These are phyloP conservation scores for Melanaphis sacchari DNA, from an alignment of 1,140 invertebrate species.

Conservation along the genomic window DNA sequence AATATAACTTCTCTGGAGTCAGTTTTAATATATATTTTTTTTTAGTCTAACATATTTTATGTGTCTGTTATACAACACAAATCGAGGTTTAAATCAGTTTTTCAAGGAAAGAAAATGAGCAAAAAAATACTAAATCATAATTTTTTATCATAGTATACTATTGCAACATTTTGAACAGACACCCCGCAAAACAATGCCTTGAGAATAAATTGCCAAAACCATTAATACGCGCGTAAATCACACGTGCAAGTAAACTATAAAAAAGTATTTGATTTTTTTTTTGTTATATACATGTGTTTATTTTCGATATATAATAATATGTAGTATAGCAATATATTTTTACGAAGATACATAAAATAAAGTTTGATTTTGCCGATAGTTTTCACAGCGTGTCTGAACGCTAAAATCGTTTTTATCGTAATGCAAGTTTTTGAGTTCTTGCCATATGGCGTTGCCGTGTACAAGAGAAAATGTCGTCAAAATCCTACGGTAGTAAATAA, in stretches of 20 bases:
- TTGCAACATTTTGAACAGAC: background rate
- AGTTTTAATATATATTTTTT: constrained; percentile 9
- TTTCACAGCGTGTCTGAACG: background rate
- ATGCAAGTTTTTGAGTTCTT: background rate
- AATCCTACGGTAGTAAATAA: background rate
- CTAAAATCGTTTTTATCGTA: constrained; percentile 16
- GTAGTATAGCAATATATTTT: background rate
- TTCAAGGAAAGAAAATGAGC: background rate
- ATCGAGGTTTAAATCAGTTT: constrained; percentile 23
- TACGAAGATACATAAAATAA: background rate
- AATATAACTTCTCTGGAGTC: background rate
- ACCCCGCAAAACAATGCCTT: background rate
- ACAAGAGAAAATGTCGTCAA: constrained; percentile 1
- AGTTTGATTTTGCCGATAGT: background rate
- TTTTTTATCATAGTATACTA: background rate
- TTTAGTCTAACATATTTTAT: background rate
- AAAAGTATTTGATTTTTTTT: background rate
- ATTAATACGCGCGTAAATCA: constrained; percentile 1
- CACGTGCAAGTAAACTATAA: background rate
- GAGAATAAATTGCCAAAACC: constrained; percentile 1
- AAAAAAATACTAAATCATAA: constrained; percentile 3
- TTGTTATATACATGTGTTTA: background rate
- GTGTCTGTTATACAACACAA: background rate
- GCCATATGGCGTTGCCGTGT: constrained; percentile 11
- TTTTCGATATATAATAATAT: background rate